A percentile compares a stretch with the other conserved stretches of the same genome.
Conservation (phyloP, 2,888 invertebrate genomes). For the Plutella xylostella region DNA sequence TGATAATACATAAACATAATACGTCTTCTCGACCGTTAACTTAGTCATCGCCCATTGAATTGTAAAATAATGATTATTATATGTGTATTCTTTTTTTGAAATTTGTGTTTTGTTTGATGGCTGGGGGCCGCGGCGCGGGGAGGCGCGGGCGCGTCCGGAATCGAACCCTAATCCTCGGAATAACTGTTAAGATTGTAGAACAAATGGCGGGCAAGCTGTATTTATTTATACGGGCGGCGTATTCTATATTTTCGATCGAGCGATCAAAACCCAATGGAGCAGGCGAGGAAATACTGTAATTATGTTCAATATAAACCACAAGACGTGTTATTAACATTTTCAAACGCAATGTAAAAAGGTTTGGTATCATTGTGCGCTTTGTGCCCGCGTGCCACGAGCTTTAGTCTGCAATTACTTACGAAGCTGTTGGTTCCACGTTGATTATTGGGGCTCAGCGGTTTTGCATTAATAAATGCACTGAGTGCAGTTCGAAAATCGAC, state of each 20-base stretch:
- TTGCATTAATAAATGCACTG: too few species aligned
- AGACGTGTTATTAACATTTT: constrained; percentile 37
- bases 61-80: constrained; percentile 7
- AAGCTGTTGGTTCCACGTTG: too few species aligned
- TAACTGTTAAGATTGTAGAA: constrained; percentile 6
- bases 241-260: constrained; percentile 19
- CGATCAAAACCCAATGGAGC: constrained; percentile 31
- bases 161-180: neutral
- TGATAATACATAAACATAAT: constrained; percentile 39
- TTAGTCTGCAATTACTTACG: too few species aligned
- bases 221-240: constrained; percentile 22
- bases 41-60: constrained; percentile 28
- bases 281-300: constrained; percentile 37
- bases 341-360: constrained; percentile 24
- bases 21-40: constrained; percentile 35
- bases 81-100: neutral
- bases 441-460: too few species aligned
- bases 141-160: neutral
- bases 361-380: constrained; percentile 23
- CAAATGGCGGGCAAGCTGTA: constrained; percentile 16
- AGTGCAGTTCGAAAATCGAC: too few species aligned
- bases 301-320: constrained; percentile 39
- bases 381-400: neutral
- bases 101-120: neutral
- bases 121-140: neutral